These are phyloP conservation scores for Cyprichromis sp. DNA, from an alignment of 2,113 vertebrate species.

Conservation along the genomic window DNA sequence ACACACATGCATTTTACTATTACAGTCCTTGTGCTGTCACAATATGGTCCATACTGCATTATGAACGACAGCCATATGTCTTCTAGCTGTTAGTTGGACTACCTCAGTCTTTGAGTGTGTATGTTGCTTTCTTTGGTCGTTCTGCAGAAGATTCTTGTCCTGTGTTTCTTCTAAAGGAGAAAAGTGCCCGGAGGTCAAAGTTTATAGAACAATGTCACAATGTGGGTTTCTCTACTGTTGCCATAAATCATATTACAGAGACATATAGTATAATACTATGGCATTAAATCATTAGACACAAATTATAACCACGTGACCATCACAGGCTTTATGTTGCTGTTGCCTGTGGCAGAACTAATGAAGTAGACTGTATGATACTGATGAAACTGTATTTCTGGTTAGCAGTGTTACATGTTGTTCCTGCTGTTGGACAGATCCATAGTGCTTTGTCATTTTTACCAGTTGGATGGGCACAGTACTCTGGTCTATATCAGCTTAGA, in stretches of 20 bases:
- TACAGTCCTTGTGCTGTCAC: neutral
- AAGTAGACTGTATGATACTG: neutral
- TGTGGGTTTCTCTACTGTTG: neutral
- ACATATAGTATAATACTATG: neutral
- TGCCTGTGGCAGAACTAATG: neutral
- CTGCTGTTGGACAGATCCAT: neutral
- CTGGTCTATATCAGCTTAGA: neutral
- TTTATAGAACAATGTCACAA: neutral
- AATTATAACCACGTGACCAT: neutral
- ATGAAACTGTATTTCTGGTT: neutral
- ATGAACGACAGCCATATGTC: constrained; percentile 62
- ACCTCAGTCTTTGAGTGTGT: neutral
- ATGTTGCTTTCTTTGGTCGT: neutral
- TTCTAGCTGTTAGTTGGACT: neutral
- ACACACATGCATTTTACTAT: neutral
- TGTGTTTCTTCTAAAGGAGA: neutral
- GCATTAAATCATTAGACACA: neutral
- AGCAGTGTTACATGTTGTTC: neutral
- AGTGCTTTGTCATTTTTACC: neutral
- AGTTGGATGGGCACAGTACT: neutral
- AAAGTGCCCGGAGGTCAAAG: neutral
- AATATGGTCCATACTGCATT: constrained; percentile 30
- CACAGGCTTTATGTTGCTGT: neutral
- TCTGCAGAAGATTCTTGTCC: neutral
- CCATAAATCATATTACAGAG: neutral